Evolutionary conservation across 2,797 vertebrate genomes (phyloP), one percentile per base, ranked within the genome.

Genomic region (Schizothorax lantsangensis): DNA sequence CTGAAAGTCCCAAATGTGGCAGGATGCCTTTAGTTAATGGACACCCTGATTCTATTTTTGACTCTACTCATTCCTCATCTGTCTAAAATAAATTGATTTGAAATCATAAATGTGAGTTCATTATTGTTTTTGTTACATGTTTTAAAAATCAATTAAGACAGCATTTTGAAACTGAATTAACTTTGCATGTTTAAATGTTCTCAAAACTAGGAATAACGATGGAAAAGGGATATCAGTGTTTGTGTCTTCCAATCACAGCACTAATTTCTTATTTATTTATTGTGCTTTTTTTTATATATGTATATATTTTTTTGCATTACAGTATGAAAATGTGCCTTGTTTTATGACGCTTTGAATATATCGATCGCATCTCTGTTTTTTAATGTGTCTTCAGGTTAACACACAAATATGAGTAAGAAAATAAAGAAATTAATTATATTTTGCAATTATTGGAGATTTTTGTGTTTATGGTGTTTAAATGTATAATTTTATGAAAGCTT

Each of bases 371-470:
- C 5, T 77, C 6, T 78, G 19, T n/a, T 78, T 36, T 78, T 78
- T n/a, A n/a, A 78, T 21, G 4, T 8, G 75, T 78, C 33, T 78
- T 78, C 33, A 59, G 30, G 75, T 79, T 59, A 59, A 79, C 74
- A 23, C 12, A 47, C 38, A 43, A n/a, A 43, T 43, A 72, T 7
- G 38, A 72, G 23, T 26, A 26, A 23, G 69, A 72, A 38, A n/a
- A 43, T 23, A 43, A 47, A 47, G 0, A 45, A 73, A 30, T 6
- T 1, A 4, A 26, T 73, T 47, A 15, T 47, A 8, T 26, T 30
- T 74, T 47, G 72, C 19, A 49, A 54, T 54, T 77, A 14, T 36
- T 14, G 21, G 1, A 49, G 17, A 4, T 52, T 77, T 21, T 21
- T 11, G 10, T 21, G 1, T 21, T 75, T 33, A 36, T 21, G 9